Base-by-base conservation (phyloP, 2,113 vertebrate species). In the Silurus asotus region DNA sequence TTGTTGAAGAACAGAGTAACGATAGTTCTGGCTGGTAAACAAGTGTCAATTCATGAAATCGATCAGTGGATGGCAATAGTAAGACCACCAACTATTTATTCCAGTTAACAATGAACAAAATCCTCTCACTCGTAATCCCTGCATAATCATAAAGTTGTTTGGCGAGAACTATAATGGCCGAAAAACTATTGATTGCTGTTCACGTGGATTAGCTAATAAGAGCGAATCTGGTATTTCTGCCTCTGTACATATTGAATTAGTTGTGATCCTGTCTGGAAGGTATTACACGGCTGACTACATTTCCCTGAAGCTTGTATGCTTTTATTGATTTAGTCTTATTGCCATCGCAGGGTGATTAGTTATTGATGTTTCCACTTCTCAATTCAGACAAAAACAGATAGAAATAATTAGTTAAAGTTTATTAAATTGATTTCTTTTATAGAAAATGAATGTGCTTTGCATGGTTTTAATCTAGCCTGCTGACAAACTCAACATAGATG, bases 211-310 rank as follows among this genome's bases (percentile, higher is more conserved):
- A 83, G 75, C 69, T 88, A 70, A 87, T 82, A 77, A 79, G 81
- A 25, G 15, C 75, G 88, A 82, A 86, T 87, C 87, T 86, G 82
- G 83, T 87, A 67, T 80, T 82, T 77, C 20, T 84, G 69, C 19
- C 75, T 88, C 79, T 81, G 82, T 87, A 90, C 86, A 88, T 90
- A 91, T 90, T 90, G 87, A 90, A 87, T 88, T 87, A 89, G 81
- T 80, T 67, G 84, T 84, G 70, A 91, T 91, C 87, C 85, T 82
- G 82, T 85, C 86, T 78, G 85, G 74, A 87, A 85, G 83, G 88
- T 90, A 89, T 89, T 88, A 88, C 86, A 81, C 51, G 83, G 74
- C 84, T 85, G 84, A 59, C 64, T 90, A 88, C 87, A 88, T 89
- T 88, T 89, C 85, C 87, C 84, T 37, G 14, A 69, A 72, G 82